These are phyloP conservation scores for Megaustenia siamemsis DNA, from an alignment of 2,888 invertebrate genomes.

Conservation along the genomic window DNA sequence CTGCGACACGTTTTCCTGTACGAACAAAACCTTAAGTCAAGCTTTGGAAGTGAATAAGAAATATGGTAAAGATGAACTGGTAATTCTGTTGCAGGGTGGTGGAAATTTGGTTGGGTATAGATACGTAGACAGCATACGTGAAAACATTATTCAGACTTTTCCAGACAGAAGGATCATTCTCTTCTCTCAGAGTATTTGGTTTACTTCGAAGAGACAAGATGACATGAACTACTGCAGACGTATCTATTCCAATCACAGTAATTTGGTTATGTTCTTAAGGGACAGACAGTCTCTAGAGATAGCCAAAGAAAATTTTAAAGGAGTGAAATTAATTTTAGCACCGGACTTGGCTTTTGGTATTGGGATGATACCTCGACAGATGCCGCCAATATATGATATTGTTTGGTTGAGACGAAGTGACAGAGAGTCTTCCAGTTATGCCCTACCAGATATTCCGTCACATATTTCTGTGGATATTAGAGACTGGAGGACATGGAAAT, in stretches of 20 bases:
- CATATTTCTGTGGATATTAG: slow-evolving; percentile 38
- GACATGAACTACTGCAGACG: not conserved
- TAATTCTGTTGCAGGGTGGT: slow-evolving; percentile 61
- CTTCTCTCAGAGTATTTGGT: slow-evolving; percentile 54
- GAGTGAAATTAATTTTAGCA: slow-evolving; percentile 31
- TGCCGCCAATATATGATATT: slow-evolving; percentile 58
- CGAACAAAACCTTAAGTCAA: slow-evolving; percentile 17
- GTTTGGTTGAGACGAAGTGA: slow-evolving; percentile 60
- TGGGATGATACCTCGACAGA: slow-evolving; percentile 43
- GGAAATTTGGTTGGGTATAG: slow-evolving; percentile 59
- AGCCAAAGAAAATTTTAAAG: slow-evolving; percentile 36
- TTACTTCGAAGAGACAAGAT: not conserved
- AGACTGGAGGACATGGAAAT: slow-evolving; percentile 56
- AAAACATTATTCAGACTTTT: slow-evolving; percentile 46
- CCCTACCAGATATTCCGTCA: slow-evolving; percentile 28
- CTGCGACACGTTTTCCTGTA: slow-evolving; percentile 43
- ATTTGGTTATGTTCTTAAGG: slow-evolving; percentile 52
- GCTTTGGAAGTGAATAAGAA: slow-evolving; percentile 21
- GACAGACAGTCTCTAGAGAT: slow-evolving; percentile 53
- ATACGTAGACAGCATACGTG: slow-evolving; percentile 7
- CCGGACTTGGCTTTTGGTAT: slow-evolving; percentile 3
- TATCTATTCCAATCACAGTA: slow-evolving; percentile 37
- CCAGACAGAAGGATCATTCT: slow-evolving; percentile 28
- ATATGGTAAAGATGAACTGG: slow-evolving; percentile 46
- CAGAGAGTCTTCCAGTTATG: slow-evolving; percentile 51